Base-by-base conservation (phyloP, 2,888 invertebrate species). In the Tortricodes alternella region DNA sequence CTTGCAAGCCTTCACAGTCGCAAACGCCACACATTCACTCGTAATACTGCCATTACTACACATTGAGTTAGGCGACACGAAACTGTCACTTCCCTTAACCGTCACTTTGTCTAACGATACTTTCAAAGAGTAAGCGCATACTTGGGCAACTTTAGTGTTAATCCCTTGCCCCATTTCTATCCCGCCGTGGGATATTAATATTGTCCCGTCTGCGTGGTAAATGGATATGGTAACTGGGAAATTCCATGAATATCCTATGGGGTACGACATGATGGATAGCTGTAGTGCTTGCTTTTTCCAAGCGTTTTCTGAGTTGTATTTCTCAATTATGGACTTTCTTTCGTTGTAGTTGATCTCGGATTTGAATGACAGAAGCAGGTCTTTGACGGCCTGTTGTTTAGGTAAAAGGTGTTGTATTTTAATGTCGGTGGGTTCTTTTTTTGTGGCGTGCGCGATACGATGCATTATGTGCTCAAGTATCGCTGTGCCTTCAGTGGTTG, bases 141-240 rank as follows among this genome's bases (percentile, higher is more conserved):
- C 94, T 89, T 95, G 95, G 2, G 93, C 93, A 0, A 93, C 92
- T 91, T 95, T 89, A 0, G 89, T 89, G 60, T 93, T 93, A 44
- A 96, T 92, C 0, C 96, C 96, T 80, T 96, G 96, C 0, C 96
- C 96, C 86, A 94, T 93, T 79, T 95, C 95, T 16, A 94, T 89
- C 0, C 94, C 95, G 0, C 93, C 94, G 63, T 95, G 95, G 0
- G 92, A 82, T 44, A 96, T 86, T 0, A 93, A 83, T 0, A 96
- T 93, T 0, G 93, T 92, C 0, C 94, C 95, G 74, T 95, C 94
- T 0, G 89, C 88, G 46, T 93, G 93, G 73, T 93, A 95, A 52
- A 96, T 91, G 0, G 94, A 92, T 27, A 95, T 91, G 9, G 92
- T 87, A 0, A 92, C 92, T 24, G 92, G 83, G 60, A 82, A 94